Conservation (phyloP, 1,140 invertebrate species). For the Aphidius gifuensis region DNA sequence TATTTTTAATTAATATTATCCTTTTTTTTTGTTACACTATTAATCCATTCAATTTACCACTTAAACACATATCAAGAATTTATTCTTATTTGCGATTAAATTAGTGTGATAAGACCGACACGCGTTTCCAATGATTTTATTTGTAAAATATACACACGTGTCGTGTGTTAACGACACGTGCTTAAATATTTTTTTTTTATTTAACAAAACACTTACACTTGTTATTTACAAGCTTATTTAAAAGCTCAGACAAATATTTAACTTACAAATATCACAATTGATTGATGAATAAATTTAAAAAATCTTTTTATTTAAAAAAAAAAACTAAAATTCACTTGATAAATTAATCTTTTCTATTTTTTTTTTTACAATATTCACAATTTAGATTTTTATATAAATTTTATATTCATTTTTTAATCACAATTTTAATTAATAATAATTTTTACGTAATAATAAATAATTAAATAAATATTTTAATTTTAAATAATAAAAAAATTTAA, state of each 20-base stretch:
- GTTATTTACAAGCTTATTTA: background rate
- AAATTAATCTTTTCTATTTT: too few relatives aligned
- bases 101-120: background rate
- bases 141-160: constrained; percentile 20
- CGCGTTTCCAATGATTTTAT: constrained; percentile 3
- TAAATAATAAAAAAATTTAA: too few relatives aligned
- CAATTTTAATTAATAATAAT: too few relatives aligned
- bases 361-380: too few relatives aligned
- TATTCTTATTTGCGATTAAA: background rate
- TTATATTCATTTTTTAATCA: too few relatives aligned
- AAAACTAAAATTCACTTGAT: too few relatives aligned
- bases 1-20: background rate
- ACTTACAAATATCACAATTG: constrained; percentile 10
- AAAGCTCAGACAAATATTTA: background rate
- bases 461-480: too few relatives aligned
- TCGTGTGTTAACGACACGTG: constrained; percentile 14
- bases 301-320: too few relatives aligned
- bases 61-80: constrained; percentile 2
- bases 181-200: background rate
- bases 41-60: constrained; percentile 1
- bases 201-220: background rate
- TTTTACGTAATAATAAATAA: too few relatives aligned
- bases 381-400: too few relatives aligned
- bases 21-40: background rate
- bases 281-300: too few relatives aligned